phyloP scores from a whole-genome alignment of 1,140 invertebrate genomes.

The Platyura marginata region DNA sequence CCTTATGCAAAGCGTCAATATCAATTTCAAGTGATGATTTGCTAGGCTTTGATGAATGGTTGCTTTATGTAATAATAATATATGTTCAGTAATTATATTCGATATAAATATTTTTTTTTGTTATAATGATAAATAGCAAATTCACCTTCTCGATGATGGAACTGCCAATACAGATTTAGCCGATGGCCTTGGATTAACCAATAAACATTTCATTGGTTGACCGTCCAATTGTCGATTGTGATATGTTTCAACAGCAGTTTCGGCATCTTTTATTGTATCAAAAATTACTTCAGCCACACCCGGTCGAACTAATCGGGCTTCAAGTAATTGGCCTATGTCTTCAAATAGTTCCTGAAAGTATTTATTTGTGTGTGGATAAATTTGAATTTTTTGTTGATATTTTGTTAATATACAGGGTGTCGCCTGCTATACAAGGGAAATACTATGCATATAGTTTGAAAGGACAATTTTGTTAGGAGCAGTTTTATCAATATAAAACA shows the following conservation, averaged over 20 bases:
- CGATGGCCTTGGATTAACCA: conserved; percentile 49
- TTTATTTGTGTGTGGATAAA: too few species aligned
- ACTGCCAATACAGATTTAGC: conserved; percentile 33
- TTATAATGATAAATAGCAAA: neutral
- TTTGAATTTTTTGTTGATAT: too few species aligned
- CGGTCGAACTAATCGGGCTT: conserved; percentile 63
- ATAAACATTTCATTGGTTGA: conserved; percentile 61
- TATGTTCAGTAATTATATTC: conserved; percentile 9
- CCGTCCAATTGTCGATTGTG: conserved; percentile 80
- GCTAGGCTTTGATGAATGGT: conserved; percentile 17
- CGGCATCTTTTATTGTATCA: conserved; percentile 63
- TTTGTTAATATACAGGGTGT: too few species aligned
- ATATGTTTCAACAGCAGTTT: conserved; percentile 76
- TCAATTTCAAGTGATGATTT: conserved; percentile 9
- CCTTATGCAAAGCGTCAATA: conserved; percentile 10
- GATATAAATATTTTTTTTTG: neutral
- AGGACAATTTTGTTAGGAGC: too few species aligned
- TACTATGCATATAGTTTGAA: too few species aligned
- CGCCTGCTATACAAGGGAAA: too few species aligned
- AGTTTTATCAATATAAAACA: too few species aligned
- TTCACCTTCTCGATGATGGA: conserved; percentile 8
- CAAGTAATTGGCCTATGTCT: conserved; percentile 70
- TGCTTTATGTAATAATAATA: conserved; percentile 17
- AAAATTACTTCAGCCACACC: conserved; percentile 84
- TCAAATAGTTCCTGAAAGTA: conserved; percentile 87